Evolutionary conservation across 2,113 vertebrate genomes (phyloP).

Genomic region (Rhinopomastus cyanomelas): DNA sequence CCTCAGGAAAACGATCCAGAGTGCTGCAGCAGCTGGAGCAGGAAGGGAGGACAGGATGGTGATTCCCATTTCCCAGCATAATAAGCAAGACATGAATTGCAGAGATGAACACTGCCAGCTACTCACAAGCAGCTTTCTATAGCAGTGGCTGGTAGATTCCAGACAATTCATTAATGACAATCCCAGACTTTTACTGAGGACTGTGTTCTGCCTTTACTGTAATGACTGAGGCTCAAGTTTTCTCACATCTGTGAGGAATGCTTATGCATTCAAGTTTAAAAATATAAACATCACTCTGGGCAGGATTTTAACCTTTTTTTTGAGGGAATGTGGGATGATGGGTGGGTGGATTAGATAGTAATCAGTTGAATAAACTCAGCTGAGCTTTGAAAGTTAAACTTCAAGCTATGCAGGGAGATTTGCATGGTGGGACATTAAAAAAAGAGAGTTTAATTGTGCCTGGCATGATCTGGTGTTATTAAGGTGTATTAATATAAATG

Average conservation of each 20-base stretch:
- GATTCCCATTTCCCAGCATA: not conserved
- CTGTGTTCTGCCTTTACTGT: not conserved
- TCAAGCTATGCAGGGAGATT: constrained; percentile 28
- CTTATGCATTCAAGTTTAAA: constrained; percentile 53
- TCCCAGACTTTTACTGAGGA: not conserved
- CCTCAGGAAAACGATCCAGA: not conserved
- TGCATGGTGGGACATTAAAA: not conserved
- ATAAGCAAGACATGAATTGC: not conserved
- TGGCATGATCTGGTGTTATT: not conserved
- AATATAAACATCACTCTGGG: constrained; percentile 54
- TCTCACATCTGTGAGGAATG: constrained; percentile 51
- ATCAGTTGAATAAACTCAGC: constrained; percentile 35
- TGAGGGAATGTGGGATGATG: constrained; percentile 45
- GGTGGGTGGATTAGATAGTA: constrained; percentile 44
- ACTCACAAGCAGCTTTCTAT: not conserved
- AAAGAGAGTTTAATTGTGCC: not conserved
- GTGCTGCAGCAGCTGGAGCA: not conserved
- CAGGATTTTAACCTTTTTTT: constrained; percentile 53
- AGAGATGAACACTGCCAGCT: not conserved
- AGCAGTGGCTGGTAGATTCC: not conserved
- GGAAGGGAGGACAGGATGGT: not conserved
- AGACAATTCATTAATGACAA: not conserved
- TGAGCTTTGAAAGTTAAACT: constrained; percentile 50
- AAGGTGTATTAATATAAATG: not conserved
- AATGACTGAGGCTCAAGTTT: not conserved